A percentile compares a stretch with the other conserved stretches of the same genome.
Evolutionary conservation across 2,113 vertebrate species (phyloP).

Genomic region (Brachypteracias leptosomus): DNA sequence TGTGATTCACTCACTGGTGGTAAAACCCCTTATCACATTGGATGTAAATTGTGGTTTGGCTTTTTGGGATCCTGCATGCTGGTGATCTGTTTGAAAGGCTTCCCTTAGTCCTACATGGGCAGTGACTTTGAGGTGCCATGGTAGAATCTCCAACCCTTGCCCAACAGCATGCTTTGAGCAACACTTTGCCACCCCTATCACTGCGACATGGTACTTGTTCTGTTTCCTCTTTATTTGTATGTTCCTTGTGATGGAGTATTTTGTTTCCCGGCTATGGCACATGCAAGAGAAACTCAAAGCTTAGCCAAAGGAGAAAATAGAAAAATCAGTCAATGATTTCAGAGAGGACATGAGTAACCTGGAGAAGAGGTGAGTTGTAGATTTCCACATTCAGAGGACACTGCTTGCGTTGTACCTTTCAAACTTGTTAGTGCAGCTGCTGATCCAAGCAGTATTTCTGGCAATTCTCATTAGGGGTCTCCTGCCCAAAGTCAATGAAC

Average conservation of each 20-base stretch:
- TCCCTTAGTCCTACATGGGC: constrained; percentile 13
- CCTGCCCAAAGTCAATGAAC: constrained; percentile 28
- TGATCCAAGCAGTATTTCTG: constrained; percentile 60
- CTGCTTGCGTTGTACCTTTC: constrained; percentile 59
- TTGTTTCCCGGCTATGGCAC: constrained; percentile 45
- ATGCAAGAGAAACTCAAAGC: neutral
- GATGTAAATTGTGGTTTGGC: constrained; percentile 50
- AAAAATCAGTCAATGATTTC: neutral
- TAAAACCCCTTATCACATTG: constrained; percentile 29
- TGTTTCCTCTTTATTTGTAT: constrained; percentile 47
- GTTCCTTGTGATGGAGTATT: constrained; percentile 59
- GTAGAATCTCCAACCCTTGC: neutral
- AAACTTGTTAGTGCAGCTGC: constrained; percentile 40
- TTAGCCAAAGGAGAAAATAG: neutral
- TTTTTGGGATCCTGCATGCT: constrained; percentile 44
- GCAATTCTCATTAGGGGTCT: constrained; percentile 49
- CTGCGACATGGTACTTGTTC: constrained; percentile 41
- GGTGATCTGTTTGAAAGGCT: constrained; percentile 35
- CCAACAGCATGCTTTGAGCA: constrained; percentile 16
- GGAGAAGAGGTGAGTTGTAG: neutral
- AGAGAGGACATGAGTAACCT: neutral
- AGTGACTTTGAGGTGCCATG: constrained; percentile 45
- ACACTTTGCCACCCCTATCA: neutral
- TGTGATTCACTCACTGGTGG: constrained; percentile 10
- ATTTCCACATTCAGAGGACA: constrained; percentile 58